Evolutionary conservation across 2,888 invertebrate species (phyloP).

Genomic region (Agrilus mali): DNA sequence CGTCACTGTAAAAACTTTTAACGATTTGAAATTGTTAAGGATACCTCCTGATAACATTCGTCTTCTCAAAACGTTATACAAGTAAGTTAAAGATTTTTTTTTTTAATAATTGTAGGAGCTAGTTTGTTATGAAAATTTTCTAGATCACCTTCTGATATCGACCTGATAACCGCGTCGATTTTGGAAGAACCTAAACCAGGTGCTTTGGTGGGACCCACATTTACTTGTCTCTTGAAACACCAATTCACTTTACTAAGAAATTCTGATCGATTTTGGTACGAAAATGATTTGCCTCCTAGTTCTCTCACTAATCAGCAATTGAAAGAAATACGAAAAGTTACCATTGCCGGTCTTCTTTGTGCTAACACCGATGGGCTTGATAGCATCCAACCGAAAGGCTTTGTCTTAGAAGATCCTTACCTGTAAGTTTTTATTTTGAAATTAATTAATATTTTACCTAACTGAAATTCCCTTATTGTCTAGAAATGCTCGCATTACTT

Average conservation of each 20-base stretch:
- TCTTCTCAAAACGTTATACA: slow-evolving; percentile 54
- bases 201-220: slow-evolving; percentile 75
- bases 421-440: slow-evolving; percentile 44
- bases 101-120: background rate
- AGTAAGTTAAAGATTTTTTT: slow-evolving; percentile 31
- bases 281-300: slow-evolving; percentile 84
- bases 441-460: background rate
- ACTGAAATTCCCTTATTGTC: slow-evolving; percentile 3
- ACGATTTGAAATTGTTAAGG: slow-evolving; percentile 44
- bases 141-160: slow-evolving; percentile 63
- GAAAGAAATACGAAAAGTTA: slow-evolving; percentile 66
- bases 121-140: slow-evolving; percentile 15
- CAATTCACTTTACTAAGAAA: slow-evolving; percentile 74
- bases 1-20: slow-evolving; percentile 33
- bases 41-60: slow-evolving; percentile 45
- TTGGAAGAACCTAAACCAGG: slow-evolving; percentile 69
- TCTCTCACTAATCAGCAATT: slow-evolving; percentile 66
- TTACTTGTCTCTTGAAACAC: slow-evolving; percentile 71
- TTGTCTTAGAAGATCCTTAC: slow-evolving; percentile 74
- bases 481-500: slow-evolving; percentile 61
- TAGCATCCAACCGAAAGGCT: slow-evolving; percentile 73
- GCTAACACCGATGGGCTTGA: slow-evolving; percentile 55
- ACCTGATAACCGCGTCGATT: slow-evolving; percentile 72
- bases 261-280: slow-evolving; percentile 92
- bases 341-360: slow-evolving; percentile 69